Evolutionary conservation across 2,113 vertebrate species (phyloP), one percentile per base, ranked within the genome.

Genomic region (Gymnarchus niloticus): DNA sequence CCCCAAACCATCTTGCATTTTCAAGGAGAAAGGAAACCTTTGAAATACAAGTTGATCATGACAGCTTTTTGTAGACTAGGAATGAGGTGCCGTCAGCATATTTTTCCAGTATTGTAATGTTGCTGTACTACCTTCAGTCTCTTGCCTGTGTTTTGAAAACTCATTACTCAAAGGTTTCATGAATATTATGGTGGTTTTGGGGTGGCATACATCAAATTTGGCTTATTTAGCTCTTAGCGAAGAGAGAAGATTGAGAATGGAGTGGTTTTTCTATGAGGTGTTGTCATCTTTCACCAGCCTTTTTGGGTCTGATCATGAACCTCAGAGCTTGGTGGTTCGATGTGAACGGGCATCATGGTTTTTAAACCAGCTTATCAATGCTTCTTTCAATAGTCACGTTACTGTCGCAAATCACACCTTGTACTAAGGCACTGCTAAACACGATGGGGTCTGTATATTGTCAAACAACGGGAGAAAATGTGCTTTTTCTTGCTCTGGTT

Each of bases 371-470:
- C 86, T 91, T 73, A 84, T 37, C 84, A 81, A 88, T 78, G 37
- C 25, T 52, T 87, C 41, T 56, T 59, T 81, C 37, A 77, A 83
- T 54, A 80, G 12, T 57, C 49, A 69, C 61, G 80, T 57, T 69
- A 17, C 76, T 57, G 54, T 81, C 81, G 2, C 81, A 89, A 46
- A 65, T 37, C 48, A 69, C 61, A 61, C 6, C 37, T 78, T 80
- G 84, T 76, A 86, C 37, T 86, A 52, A 87, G 61, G 85, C 51
- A 49, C 56, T 80, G 85, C 87, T 85, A 78, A 81, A 88, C 86
- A 86, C 86, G 85, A 86, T 86, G 2, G 86, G 87, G 54, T 86
- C 87, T 89, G 88, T 84, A 61, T 86, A 87, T 86, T 90, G 87
- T 92, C 86, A 88, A 87, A 88, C 90, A 87, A 87, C 88, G 85